phyloP scores from a whole-genome alignment of 1,140 invertebrate species.

The Wiebesia pumilae region DNA sequence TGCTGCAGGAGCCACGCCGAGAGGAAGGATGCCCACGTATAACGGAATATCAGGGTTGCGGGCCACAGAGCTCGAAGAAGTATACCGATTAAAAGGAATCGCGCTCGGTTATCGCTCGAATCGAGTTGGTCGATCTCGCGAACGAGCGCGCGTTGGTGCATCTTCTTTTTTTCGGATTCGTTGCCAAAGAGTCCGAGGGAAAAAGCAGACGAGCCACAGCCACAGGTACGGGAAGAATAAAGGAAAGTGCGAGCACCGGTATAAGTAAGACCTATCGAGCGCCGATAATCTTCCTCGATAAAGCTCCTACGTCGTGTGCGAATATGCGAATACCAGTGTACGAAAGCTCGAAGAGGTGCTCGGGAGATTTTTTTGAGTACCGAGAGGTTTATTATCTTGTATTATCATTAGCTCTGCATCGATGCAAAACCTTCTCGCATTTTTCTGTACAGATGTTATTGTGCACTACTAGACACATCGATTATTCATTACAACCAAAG shows the following conservation, averaged over 20 bases:
- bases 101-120: constrained; percentile 30
- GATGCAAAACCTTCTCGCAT: too few relatives aligned
- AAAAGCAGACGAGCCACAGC: not conserved
- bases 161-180: not conserved
- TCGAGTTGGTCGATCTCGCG: not conserved
- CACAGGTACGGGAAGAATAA: not conserved
- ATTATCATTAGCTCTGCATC: not conserved
- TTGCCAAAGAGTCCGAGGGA: not conserved
- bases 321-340: not conserved
- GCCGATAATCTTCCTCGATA: constrained; percentile 40
- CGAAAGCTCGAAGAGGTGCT: not conserved
- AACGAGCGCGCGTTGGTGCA: not conserved
- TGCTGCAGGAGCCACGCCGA: not conserved
- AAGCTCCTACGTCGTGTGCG: not conserved
- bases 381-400: not conserved
- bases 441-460: too few relatives aligned
- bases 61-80: not conserved
- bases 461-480: too few relatives aligned
- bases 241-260: not conserved
- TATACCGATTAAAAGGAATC: constrained; percentile 28
- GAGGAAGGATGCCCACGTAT: not conserved
- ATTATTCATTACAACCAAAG: too few relatives aligned
- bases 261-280: constrained; percentile 24
- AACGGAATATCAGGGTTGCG: constrained; percentile 19
- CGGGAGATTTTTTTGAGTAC: not conserved